Evolutionary conservation across 2,113 vertebrate genomes (phyloP).

Genomic region (Sporophila hypoxantha): DNA sequence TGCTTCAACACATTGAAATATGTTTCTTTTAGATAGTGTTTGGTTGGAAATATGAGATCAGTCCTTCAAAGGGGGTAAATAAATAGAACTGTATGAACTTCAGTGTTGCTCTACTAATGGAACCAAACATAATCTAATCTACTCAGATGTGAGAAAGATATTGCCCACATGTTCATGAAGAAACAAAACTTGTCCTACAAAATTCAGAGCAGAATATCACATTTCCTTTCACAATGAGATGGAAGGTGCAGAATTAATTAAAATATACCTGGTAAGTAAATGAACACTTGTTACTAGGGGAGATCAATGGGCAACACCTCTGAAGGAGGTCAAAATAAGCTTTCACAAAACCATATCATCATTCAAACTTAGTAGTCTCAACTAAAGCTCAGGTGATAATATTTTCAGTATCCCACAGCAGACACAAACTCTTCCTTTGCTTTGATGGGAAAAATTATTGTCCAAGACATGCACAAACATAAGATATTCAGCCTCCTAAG

Average conservation of each 20-base stretch:
- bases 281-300: background rate
- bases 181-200: background rate
- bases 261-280: background rate
- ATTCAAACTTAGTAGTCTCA: background rate
- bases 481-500: background rate
- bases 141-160: background rate
- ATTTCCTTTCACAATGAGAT: background rate
- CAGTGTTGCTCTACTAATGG: background rate
- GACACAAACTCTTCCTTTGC: background rate
- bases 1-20: background rate
- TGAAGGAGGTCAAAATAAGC: background rate
- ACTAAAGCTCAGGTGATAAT: background rate
- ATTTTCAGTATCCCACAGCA: background rate
- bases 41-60: background rate
- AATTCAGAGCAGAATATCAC: background rate
- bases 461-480: background rate
- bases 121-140: background rate
- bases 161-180: background rate
- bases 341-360: background rate
- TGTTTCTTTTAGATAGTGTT: background rate
- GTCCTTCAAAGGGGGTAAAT: background rate
- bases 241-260: background rate
- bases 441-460: background rate
- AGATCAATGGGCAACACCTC: background rate
- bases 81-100: background rate